Base-by-base conservation (phyloP, 2,797 vertebrate species). In the Poeciliopsis gracilis region DNA sequence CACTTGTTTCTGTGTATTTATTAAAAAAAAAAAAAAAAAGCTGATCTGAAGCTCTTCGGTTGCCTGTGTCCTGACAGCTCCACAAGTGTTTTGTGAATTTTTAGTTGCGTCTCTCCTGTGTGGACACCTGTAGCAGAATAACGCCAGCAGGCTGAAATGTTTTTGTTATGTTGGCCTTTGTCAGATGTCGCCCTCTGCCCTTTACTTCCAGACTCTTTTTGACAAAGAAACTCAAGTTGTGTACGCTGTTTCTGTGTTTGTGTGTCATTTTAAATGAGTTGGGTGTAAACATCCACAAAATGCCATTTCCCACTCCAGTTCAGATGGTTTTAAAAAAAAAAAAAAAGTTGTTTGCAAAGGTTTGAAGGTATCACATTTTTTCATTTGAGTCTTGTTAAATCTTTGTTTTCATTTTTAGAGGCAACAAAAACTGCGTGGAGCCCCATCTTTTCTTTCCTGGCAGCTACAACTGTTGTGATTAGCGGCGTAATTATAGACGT, bases 151-250 rank as follows among this genome's bases (percentile, higher is more conserved):
- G 78, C 84, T 73, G 79, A 83, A 87, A 86, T 91, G 84, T 92
- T 87, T 93, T 79, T 87, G 84, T 90, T 87, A 88, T 86, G 80
- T 79, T 91, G 92, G 84, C 92, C 88, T 94, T 91, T 94, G 87
- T 93, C 92, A 92, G 77, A 82, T 89, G 90, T 89, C 89, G 89
- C 81, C 70, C 82, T 78, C 85, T 94, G 92, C 87, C 92, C 93
- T 94, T 95, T 93, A 88, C 87, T 84, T 88, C 89, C 28, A 80
- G 69, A 43, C 63, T 20, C 51, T 75, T 85, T 55, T 73, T 43
- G 75, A 83, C 66, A 16, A 38, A 75, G 82, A 76, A 82, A 86
- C 82, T 55, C 61, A 82, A 77, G 81, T 78, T 61, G 77, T 53
- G 63, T 57, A 71, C 76, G 61, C 72, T 70, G 47, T 78, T 67